Conservation (phyloP, 1,140 invertebrate species). For the Drosophila repleta region DNA sequence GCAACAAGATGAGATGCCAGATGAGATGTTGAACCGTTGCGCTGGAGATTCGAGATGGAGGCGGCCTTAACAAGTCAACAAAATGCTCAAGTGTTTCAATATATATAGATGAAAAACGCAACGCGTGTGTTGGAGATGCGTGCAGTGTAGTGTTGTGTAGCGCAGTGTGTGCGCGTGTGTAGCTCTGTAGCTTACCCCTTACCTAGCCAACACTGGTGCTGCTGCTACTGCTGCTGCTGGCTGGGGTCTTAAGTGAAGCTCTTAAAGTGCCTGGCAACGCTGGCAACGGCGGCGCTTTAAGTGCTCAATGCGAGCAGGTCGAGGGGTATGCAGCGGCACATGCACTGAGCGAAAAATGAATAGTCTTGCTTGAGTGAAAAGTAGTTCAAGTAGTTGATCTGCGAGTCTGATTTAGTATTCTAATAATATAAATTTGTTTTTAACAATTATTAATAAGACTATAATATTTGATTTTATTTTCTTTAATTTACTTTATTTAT, state of each 20-base stretch:
- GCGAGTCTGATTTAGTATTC: too few relatives aligned
- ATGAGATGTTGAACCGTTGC: constrained; percentile 39
- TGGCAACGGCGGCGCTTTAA: constrained; percentile 63
- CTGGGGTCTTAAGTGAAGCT: constrained; percentile 71
- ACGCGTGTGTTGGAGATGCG: constrained; percentile 14
- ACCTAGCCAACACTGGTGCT: not conserved
- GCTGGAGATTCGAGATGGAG: constrained; percentile 22
- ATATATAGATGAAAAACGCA: constrained; percentile 65
- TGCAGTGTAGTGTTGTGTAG: constrained; percentile 23
- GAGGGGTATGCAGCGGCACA: constrained; percentile 19
- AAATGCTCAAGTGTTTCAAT: constrained; percentile 68
- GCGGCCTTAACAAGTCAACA: constrained; percentile 62
- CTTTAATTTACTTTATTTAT: not conserved
- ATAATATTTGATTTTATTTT: not conserved
- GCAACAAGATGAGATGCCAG: constrained; percentile 48
- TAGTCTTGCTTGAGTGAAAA: too few relatives aligned
- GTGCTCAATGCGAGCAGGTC: constrained; percentile 47
- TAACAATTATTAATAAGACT: too few relatives aligned
- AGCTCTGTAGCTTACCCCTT: constrained; percentile 3
- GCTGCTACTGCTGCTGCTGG: not conserved
- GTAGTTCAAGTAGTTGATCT: too few relatives aligned
- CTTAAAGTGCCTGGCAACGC: constrained; percentile 60
- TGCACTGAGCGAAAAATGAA: constrained; percentile 30
- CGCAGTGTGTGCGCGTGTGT: too few relatives aligned
- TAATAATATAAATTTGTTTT: too few relatives aligned